phyloP scores from a whole-genome alignment of 2,797 vertebrate species.

The Mormyrops attenuatus region DNA sequence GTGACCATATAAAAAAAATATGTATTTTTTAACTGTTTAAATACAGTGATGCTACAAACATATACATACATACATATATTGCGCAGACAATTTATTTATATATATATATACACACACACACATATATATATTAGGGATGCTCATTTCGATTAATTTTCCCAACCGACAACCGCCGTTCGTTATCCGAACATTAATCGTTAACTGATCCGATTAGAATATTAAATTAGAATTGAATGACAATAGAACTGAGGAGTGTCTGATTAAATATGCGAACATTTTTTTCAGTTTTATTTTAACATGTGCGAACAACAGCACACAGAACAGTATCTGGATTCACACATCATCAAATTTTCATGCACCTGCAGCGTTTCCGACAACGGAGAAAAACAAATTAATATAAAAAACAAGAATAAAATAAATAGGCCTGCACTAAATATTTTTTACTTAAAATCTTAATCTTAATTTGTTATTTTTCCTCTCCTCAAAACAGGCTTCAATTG shows the following conservation, averaged over 20 bases:
- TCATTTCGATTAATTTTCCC: neutral
- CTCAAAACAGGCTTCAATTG: neutral
- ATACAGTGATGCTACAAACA: too few species aligned
- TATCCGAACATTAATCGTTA: neutral
- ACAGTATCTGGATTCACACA: neutral
- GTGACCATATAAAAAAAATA: too few species aligned
- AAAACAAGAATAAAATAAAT: too few species aligned
- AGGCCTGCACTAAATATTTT: too few species aligned
- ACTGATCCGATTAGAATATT: neutral
- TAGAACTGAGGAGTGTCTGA: neutral
- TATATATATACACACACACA: too few species aligned
- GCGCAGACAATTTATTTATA: too few species aligned
- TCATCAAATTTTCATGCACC: neutral
- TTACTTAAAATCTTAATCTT: too few species aligned
- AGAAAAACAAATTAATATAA: neutral
- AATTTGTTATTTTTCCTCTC: constrained; percentile 34
- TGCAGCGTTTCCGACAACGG: neutral
- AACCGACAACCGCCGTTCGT: neutral
- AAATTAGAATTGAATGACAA: neutral
- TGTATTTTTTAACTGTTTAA: too few species aligned
- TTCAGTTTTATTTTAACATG: neutral
- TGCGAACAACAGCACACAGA: neutral
- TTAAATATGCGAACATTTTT: neutral
- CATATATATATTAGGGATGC: too few species aligned
- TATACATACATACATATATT: too few species aligned